phyloP scores from a whole-genome alignment of 2,113 vertebrate species.

The Sylvilagus bachmani region DNA sequence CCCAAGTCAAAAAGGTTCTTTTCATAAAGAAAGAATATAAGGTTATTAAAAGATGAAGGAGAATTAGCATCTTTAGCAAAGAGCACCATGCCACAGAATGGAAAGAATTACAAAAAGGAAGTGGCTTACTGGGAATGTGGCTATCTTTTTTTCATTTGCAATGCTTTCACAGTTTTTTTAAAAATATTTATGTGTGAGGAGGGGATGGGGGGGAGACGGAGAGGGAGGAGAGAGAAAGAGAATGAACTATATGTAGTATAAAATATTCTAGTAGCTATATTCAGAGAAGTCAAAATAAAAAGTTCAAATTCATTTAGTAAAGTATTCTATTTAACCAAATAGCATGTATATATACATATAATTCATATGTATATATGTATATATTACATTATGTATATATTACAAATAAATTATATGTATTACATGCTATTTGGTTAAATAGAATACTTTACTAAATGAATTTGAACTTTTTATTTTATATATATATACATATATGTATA shows the following conservation, averaged over 20 bases:
- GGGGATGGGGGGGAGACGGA: too few species aligned
- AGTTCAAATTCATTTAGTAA: background rate
- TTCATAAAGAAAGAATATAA: background rate
- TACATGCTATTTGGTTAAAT: too few species aligned
- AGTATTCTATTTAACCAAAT: background rate
- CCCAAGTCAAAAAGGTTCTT: background rate
- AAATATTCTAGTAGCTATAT: background rate
- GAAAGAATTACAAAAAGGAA: background rate
- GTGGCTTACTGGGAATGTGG: background rate
- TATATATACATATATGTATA: too few species aligned
- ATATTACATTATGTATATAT: too few species aligned
- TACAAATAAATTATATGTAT: too few species aligned
- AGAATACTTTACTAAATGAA: too few species aligned
- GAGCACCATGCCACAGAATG: background rate
- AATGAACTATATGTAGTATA: background rate
- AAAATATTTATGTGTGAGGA: background rate
- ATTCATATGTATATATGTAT: too few species aligned
- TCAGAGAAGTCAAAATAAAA: background rate
- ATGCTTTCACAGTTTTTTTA: background rate
- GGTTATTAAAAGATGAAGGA: background rate
- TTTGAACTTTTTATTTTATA: too few species aligned
- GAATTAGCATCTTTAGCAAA: background rate
- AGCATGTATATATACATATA: background rate
- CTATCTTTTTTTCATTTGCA: slow-evolving; percentile 1
- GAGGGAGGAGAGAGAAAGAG: too few species aligned